A percentile compares a stretch with the other conserved stretches of the same genome.
Evolutionary conservation across 2,797 vertebrate genomes (phyloP).

Genomic region (Ispidina lecontei): DNA sequence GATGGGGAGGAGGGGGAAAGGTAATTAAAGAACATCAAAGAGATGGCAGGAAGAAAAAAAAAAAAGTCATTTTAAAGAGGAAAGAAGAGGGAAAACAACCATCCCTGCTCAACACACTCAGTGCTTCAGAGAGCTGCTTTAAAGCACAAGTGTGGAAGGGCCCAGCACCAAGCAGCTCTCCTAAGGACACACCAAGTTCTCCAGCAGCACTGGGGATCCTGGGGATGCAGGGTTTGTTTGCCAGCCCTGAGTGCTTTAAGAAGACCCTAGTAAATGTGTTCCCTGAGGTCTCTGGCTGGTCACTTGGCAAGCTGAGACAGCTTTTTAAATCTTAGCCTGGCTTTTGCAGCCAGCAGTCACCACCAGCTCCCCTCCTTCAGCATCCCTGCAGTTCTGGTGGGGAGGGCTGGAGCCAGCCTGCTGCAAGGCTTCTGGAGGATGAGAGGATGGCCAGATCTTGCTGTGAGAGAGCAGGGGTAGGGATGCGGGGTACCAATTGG

Average conservation of each 20-base stretch:
- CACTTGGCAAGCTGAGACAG: background rate
- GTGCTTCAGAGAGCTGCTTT: background rate
- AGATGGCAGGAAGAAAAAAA: background rate
- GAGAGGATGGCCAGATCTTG: background rate
- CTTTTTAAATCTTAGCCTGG: background rate
- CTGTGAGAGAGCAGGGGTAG: background rate
- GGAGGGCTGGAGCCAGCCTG: background rate
- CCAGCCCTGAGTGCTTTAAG: background rate
- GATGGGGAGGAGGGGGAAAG: background rate
- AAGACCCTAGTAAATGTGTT: background rate
- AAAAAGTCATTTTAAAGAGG: background rate
- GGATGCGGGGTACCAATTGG: accelerated
- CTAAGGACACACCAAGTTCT: background rate
- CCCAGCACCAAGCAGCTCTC: background rate
- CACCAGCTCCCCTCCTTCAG: background rate
- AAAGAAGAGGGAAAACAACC: background rate
- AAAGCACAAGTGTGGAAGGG: background rate
- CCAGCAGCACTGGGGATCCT: background rate
- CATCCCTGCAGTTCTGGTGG: accelerated
- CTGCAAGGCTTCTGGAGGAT: background rate
- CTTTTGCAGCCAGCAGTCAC: background rate
- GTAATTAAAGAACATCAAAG: conserved; percentile 41
- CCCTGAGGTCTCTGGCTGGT: background rate
- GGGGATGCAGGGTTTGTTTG: background rate
- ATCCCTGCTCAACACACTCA: background rate